Evolutionary conservation across 2,888 invertebrate genomes (phyloP).

Genomic region (Pyrocoelia pectoralis): DNA sequence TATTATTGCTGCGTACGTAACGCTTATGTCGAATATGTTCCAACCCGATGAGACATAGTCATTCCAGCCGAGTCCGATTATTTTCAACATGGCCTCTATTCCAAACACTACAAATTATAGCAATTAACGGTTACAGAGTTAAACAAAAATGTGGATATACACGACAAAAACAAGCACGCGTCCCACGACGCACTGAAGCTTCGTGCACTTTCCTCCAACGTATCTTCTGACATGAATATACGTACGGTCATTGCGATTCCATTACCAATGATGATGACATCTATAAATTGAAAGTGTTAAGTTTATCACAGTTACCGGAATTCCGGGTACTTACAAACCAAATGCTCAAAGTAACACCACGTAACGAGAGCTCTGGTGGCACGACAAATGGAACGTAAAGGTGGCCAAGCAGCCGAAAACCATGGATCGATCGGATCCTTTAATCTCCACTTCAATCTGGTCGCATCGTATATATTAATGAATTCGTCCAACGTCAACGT

Average conservation of each 20-base stretch:
- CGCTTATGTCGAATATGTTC: slow-evolving; percentile 82
- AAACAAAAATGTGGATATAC: no score
- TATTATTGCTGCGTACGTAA: slow-evolving; percentile 71
- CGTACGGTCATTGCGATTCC: slow-evolving; percentile 78
- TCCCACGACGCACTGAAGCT: slow-evolving; percentile 80
- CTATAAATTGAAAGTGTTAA: slow-evolving; percentile 57
- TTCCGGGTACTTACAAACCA: slow-evolving; percentile 69
- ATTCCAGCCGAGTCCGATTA: slow-evolving; percentile 74
- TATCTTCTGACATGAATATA: slow-evolving; percentile 69
- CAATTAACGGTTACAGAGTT: no score
- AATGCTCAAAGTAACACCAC: slow-evolving; percentile 77
- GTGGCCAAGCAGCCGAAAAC: slow-evolving; percentile 71
- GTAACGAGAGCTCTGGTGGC: slow-evolving; percentile 69
- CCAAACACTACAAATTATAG: slow-evolving; percentile 75
- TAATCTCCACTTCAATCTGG: slow-evolving; percentile 77
- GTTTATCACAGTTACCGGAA: not conserved
- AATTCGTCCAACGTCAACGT: slow-evolving; percentile 77
- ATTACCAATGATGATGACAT: slow-evolving; percentile 75
- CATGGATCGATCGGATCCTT: slow-evolving; percentile 76
- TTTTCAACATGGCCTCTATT: slow-evolving; percentile 75
- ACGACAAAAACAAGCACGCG: slow-evolving; percentile 72
- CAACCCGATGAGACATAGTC: slow-evolving; percentile 83
- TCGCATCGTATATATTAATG: slow-evolving; percentile 74
- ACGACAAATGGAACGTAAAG: slow-evolving; percentile 69
- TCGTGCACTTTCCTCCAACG: slow-evolving; percentile 68